These are phyloP conservation scores for Autographa gamma DNA, from an alignment of 2,888 invertebrate genomes.

Conservation along the genomic window DNA sequence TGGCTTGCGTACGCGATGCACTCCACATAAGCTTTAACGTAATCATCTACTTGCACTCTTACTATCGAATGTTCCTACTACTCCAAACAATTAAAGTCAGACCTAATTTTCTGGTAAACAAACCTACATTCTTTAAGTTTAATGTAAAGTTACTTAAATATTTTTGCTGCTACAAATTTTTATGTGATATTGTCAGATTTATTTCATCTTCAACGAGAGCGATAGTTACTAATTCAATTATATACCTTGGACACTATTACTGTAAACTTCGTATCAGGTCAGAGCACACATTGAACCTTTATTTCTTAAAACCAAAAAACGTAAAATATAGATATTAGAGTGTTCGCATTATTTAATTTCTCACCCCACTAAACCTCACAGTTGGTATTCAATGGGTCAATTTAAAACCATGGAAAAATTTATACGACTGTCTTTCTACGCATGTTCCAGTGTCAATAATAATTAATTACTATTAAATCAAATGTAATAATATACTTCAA, in stretches of 20 bases:
- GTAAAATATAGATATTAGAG: no score
- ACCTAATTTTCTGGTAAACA: neutral
- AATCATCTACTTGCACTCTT: constrained; percentile 62
- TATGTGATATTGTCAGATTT: neutral
- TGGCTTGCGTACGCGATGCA: constrained; percentile 62
- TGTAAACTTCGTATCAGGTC: no score
- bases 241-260: no score
- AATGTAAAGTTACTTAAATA: no score
- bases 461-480: constrained; percentile 35
- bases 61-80: constrained; percentile 49
- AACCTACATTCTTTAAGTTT: neutral
- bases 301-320: no score
- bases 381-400: neutral
- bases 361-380: neutral
- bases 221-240: no score
- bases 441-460: constrained; percentile 17
- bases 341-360: neutral
- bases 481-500: constrained; percentile 24
- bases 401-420: neutral
- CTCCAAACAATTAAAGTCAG: constrained; percentile 26
- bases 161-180: neutral
- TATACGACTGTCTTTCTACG: neutral
- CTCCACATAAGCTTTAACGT: constrained; percentile 63
- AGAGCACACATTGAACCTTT: no score
- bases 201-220: no score